A percentile compares a stretch with the other conserved stretches of the same genome.
Evolutionary conservation across 2,888 invertebrate species (phyloP).

Genomic region (Drosophila bunnanda): DNA sequence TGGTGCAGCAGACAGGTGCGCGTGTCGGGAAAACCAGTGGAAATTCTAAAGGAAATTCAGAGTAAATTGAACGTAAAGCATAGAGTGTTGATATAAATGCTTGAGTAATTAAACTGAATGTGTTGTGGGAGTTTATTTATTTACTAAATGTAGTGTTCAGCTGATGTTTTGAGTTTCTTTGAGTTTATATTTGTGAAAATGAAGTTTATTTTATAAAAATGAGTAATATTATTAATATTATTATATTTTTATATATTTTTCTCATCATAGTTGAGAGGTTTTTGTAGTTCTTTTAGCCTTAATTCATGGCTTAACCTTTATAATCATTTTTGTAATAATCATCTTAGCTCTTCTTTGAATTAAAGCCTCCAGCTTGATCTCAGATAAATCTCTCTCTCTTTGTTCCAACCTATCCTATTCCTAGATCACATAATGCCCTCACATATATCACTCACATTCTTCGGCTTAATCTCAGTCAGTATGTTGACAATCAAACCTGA

Average conservation of each 20-base stretch:
- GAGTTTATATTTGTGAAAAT: no score
- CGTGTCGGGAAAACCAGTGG: constrained; percentile 93
- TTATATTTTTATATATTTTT: background rate
- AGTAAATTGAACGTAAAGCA: background rate
- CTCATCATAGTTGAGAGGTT: background rate
- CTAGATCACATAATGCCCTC: background rate
- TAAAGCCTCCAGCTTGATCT: background rate
- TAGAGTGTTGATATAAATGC: constrained; percentile 17
- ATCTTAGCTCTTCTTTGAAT: background rate
- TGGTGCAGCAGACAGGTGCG: constrained; percentile 96
- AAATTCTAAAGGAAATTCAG: constrained; percentile 86
- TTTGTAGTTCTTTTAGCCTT: no score
- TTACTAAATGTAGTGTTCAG: background rate
- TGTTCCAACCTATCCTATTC: background rate
- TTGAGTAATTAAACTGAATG: constrained; percentile 15
- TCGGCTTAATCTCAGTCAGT: constrained; percentile 22
- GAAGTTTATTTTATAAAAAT: background rate
- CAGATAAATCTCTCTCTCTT: background rate
- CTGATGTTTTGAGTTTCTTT: background rate
- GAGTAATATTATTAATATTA: no score
- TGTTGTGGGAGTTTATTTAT: constrained; percentile 1
- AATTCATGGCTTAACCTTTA: background rate
- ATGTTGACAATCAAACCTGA: constrained; percentile 26
- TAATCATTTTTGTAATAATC: background rate
- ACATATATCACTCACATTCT: constrained; percentile 27